phyloP scores from a whole-genome alignment of 2,113 vertebrate genomes.

The Machaerirhynchus nigripectus region DNA sequence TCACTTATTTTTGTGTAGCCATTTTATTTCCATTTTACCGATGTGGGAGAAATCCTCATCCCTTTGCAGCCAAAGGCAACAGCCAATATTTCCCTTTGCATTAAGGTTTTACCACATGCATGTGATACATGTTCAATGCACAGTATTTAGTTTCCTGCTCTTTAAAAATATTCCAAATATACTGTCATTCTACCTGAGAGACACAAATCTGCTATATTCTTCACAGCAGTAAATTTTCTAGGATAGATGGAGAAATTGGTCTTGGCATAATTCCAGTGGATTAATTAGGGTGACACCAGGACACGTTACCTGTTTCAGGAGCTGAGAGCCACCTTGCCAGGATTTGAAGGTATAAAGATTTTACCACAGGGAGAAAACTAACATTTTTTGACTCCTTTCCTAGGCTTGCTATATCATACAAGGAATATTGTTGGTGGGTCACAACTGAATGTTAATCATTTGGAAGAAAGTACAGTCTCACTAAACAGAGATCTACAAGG shows the following conservation, averaged over 20 bases:
- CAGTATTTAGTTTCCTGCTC: neutral
- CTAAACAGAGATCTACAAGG: neutral
- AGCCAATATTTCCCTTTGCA: neutral
- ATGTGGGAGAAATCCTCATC: neutral
- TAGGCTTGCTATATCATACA: neutral
- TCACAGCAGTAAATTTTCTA: neutral
- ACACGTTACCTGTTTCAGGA: neutral
- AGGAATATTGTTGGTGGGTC: rapidly evolving
- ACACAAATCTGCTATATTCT: neutral
- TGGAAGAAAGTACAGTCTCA: neutral
- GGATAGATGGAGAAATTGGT: neutral
- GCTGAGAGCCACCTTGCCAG: neutral
- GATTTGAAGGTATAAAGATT: neutral
- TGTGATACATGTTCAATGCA: rapidly evolving
- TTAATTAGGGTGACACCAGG: neutral
- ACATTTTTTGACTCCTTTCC: neutral
- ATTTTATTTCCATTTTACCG: neutral
- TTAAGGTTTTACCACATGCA: neutral
- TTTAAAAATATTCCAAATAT: neutral
- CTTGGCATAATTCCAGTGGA: neutral
- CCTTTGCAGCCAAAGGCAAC: neutral
- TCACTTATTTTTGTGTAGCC: neutral
- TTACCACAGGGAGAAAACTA: neutral
- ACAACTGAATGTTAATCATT: neutral
- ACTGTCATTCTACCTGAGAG: neutral